phyloP scores from a whole-genome alignment of 2,888 invertebrate genomes.

The Catocala sponsa region DNA sequence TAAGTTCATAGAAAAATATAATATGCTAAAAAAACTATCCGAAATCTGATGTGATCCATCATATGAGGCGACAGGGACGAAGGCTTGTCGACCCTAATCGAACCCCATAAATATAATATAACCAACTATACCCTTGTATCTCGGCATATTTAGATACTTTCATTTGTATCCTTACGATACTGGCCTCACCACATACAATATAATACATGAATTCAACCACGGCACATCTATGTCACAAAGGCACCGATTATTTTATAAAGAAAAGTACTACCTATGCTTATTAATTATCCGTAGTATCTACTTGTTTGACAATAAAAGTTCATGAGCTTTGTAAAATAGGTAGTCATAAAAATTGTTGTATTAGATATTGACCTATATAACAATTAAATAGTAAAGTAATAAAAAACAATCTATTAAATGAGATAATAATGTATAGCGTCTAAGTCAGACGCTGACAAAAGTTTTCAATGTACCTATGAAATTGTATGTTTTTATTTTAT shows the following conservation, averaged over 20 bases:
- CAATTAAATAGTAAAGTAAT: no score
- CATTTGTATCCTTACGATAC: slow-evolving; percentile 44
- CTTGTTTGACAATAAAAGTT: no score
- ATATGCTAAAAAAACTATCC: slow-evolving; percentile 78
- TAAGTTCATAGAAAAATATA: slow-evolving; percentile 62
- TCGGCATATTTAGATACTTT: slow-evolving; percentile 50
- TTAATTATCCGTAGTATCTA: no score
- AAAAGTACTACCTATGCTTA: no score
- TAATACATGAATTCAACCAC: slow-evolving; percentile 35
- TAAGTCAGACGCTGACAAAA: no score
- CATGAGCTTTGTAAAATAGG: no score
- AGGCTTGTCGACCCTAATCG: slow-evolving; percentile 86
- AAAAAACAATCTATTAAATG: no score
- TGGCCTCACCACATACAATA: slow-evolving; percentile 25
- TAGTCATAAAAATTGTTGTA: no score
- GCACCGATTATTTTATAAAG: not conserved
- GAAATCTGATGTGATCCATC: slow-evolving; percentile 84
- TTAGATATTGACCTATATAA: no score
- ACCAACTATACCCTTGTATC: slow-evolving; percentile 51
- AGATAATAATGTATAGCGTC: no score
- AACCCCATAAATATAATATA: slow-evolving; percentile 70
- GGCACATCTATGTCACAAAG: slow-evolving; percentile 8
- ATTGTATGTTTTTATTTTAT: no score
- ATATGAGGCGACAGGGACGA: slow-evolving; percentile 78
- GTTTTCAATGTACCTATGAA: no score